These are phyloP conservation scores for Trichonephila clavata DNA, from an alignment of 1,140 invertebrate species.

Conservation along the genomic window DNA sequence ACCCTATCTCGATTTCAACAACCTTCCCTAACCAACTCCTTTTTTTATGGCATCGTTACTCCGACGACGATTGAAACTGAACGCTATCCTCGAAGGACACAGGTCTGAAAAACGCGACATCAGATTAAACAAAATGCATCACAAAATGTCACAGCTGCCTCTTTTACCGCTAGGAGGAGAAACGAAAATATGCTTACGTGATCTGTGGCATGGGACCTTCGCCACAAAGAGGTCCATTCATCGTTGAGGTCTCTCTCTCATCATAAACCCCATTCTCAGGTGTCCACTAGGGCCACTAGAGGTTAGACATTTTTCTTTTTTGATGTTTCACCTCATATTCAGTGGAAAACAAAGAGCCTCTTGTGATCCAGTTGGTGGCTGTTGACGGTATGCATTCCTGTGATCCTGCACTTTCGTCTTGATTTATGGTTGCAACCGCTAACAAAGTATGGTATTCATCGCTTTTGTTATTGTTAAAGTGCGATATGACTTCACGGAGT, in stretches of 20 bases:
- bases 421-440: background rate
- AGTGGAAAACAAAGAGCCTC: slow-evolving; percentile 4
- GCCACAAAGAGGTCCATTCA: slow-evolving; percentile 41
- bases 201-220: background rate
- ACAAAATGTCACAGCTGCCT: slow-evolving; percentile 40
- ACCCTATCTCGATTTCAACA: slow-evolving; percentile 7
- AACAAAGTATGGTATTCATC: slow-evolving; percentile 6
- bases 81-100: slow-evolving; percentile 20
- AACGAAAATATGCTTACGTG: slow-evolving; percentile 54
- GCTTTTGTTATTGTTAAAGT: background rate
- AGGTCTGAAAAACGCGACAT: slow-evolving; percentile 43
- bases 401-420: slow-evolving; percentile 24
- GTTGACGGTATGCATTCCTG: slow-evolving; percentile 25
- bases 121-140: slow-evolving; percentile 42
- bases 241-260: slow-evolving; percentile 20
- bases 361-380: background rate
- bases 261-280: slow-evolving; percentile 57
- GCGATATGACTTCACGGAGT: background rate
- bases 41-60: slow-evolving; percentile 24
- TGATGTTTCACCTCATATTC: slow-evolving; percentile 34
- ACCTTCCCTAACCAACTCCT: background rate
- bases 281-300: slow-evolving; percentile 31
- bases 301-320: slow-evolving; percentile 30
- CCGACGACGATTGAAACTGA: slow-evolving; percentile 32
- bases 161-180: slow-evolving; percentile 19